Evolutionary conservation across 2,797 vertebrate genomes (phyloP).

Genomic region (Parambassis ranga): DNA sequence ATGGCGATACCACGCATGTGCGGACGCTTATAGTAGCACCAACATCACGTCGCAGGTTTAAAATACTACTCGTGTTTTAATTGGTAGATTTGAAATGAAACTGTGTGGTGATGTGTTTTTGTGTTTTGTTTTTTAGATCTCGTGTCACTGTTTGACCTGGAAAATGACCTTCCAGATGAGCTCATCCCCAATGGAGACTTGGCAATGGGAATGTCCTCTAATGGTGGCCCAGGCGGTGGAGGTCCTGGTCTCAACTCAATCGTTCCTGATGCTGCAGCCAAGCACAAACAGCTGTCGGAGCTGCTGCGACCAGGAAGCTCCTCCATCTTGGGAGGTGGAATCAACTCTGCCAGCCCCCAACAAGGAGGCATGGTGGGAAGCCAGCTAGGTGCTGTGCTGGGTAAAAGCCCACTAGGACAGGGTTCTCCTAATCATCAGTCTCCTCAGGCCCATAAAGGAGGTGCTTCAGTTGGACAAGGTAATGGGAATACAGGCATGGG

Average conservation of each 20-base stretch:
- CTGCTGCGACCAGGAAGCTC: conserved; percentile 91
- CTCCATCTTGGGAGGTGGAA: conserved; percentile 81
- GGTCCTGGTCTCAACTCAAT: conserved; percentile 86
- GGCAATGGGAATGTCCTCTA: conserved; percentile 83
- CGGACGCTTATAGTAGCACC: too few species aligned
- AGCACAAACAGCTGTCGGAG: conserved; percentile 98
- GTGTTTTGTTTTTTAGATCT: conserved; percentile 81
- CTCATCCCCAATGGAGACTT: conserved; percentile 94
- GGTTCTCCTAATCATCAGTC: conserved; percentile 83
- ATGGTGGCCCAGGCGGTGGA: conserved; percentile 70
- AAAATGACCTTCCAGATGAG: conserved; percentile 97
- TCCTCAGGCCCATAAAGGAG: conserved; percentile 91
- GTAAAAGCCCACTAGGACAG: conserved; percentile 90
- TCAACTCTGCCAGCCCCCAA: conserved; percentile 85
- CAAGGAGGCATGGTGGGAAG: conserved; percentile 83
- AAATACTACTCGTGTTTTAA: too few species aligned
- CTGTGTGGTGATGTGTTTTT: background rate
- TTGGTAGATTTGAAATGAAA: too few species aligned
- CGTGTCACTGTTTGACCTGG: conserved; percentile 94
- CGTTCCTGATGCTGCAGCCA: conserved; percentile 92
- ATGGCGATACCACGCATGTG: too few species aligned
- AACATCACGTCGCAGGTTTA: too few species aligned
- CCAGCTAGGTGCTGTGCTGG: conserved; percentile 80
- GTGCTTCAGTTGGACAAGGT: conserved; percentile 79
- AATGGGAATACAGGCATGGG: conserved; percentile 82